phyloP scores from a whole-genome alignment of 2,113 vertebrate species.

The Osmerus mordax region DNA sequence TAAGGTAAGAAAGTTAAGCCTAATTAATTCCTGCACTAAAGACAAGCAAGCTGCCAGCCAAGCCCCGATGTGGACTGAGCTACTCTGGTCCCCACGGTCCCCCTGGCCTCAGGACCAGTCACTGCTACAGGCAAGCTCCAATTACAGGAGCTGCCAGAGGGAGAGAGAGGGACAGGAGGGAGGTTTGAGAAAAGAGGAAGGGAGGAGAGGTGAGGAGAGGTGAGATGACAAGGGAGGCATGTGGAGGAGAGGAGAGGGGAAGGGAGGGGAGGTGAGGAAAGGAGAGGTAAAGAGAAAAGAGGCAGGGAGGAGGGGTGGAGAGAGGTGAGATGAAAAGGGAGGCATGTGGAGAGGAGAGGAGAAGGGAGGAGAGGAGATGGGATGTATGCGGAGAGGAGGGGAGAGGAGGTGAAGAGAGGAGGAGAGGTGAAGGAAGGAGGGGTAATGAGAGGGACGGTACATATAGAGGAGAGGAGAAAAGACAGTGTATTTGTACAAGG shows the following conservation, averaged over 20 bases:
- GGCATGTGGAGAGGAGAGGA: too few species aligned
- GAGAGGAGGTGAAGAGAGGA: too few species aligned
- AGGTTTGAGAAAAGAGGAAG: not conserved
- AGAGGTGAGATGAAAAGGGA: too few species aligned
- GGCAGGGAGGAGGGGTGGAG: not conserved
- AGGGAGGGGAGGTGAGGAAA: not conserved
- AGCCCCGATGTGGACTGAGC: not conserved
- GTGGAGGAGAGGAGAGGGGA: not conserved
- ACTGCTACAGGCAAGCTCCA: not conserved
- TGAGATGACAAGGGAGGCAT: not conserved
- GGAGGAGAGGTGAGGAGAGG: not conserved
- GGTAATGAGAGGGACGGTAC: too few species aligned
- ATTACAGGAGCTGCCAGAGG: not conserved
- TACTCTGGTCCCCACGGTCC: not conserved
- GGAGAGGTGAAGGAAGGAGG: too few species aligned
- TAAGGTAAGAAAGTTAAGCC: not conserved
- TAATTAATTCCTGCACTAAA: conserved; percentile 1
- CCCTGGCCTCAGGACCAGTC: not conserved
- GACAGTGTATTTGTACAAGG: too few species aligned
- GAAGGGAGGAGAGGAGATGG: too few species aligned
- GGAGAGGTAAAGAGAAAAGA: not conserved
- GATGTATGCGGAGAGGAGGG: too few species aligned
- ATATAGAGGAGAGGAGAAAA: too few species aligned
- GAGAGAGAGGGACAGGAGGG: not conserved
- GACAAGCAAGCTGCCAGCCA: too few species aligned